phyloP scores from a whole-genome alignment of 2,888 invertebrate genomes.

The Parapristionchus giblindavisi region DNA sequence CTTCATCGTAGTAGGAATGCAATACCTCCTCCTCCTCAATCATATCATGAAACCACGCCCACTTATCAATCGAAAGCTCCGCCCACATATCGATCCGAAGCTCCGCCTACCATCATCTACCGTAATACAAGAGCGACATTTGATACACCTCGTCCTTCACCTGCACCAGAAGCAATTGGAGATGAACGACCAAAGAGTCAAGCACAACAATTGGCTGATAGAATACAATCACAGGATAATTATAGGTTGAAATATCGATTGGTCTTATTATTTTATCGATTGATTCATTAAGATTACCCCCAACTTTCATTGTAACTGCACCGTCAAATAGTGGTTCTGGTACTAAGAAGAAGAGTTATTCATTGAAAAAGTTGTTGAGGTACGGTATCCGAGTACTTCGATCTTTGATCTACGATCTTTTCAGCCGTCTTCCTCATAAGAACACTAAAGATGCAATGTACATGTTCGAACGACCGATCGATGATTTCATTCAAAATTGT shows the following conservation, averaged over 20 bases:
- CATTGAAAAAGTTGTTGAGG: conserved; percentile 18
- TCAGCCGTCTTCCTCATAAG: background rate
- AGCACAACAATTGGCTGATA: no score
- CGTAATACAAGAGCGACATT: background rate
- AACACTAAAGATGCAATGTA: conserved; percentile 30
- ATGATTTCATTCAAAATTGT: conserved; percentile 37
- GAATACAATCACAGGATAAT: no score
- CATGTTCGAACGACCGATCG: conserved; percentile 45
- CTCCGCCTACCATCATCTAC: conserved; percentile 73
- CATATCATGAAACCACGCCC: conserved; percentile 73
- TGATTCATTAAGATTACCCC: no score
- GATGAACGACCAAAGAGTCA: no score
- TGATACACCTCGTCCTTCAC: conserved; percentile 20
- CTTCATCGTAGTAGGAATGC: conserved; percentile 4
- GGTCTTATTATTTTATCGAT: no score
- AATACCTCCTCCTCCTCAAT: conserved; percentile 74
- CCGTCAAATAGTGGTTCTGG: background rate
- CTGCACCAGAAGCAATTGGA: background rate
- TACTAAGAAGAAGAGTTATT: conserved; percentile 26
- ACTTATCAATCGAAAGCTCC: background rate
- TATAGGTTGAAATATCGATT: no score
- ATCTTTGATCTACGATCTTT: background rate
- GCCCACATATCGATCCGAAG: conserved; percentile 70
- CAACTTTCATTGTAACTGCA: background rate
- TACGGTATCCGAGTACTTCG: background rate